Conservation (phyloP, 2,797 vertebrate species). For the Muraenolepis orangiensis region DNA sequence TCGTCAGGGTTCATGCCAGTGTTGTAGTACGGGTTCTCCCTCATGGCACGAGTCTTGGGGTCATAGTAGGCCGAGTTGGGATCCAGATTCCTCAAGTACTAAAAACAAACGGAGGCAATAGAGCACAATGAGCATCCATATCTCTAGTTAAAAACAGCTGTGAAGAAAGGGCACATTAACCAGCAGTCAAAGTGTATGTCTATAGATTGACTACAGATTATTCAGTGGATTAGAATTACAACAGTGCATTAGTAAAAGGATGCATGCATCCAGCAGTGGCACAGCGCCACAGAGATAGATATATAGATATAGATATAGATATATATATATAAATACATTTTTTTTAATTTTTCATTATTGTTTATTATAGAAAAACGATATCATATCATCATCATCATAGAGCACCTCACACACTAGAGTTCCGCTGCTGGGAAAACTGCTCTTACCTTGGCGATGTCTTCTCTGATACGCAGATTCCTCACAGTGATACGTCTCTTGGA, state of each 20-base stretch:
- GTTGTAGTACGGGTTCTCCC: slow-evolving; percentile 94
- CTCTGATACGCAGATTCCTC: slow-evolving; percentile 92
- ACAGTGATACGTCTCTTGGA: slow-evolving; percentile 98
- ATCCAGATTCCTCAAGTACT: slow-evolving; percentile 97
- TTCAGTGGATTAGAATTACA: not conserved
- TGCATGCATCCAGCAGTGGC: too few relatives aligned
- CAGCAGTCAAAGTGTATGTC: too few relatives aligned
- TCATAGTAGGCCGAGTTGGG: slow-evolving; percentile 98
- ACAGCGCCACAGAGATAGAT: too few relatives aligned
- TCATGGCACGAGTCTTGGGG: slow-evolving; percentile 98
- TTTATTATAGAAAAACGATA: too few relatives aligned
- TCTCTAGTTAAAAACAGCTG: not conserved
- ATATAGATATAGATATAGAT: too few relatives aligned
- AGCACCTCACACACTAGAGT: too few relatives aligned
- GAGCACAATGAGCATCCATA: not conserved
- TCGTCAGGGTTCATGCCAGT: slow-evolving; percentile 96
- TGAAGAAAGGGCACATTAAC: not conserved
- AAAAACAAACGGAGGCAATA: slow-evolving; percentile 19
- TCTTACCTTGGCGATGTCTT: slow-evolving; percentile 96
- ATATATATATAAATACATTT: too few relatives aligned
- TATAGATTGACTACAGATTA: not conserved
- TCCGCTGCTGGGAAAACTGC: not conserved
- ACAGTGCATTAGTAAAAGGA: not conserved
- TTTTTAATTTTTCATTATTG: too few relatives aligned
- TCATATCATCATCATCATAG: too few relatives aligned